These are phyloP conservation scores for Acleris cristana DNA, from an alignment of 2,888 invertebrate species.

Conservation along the genomic window DNA sequence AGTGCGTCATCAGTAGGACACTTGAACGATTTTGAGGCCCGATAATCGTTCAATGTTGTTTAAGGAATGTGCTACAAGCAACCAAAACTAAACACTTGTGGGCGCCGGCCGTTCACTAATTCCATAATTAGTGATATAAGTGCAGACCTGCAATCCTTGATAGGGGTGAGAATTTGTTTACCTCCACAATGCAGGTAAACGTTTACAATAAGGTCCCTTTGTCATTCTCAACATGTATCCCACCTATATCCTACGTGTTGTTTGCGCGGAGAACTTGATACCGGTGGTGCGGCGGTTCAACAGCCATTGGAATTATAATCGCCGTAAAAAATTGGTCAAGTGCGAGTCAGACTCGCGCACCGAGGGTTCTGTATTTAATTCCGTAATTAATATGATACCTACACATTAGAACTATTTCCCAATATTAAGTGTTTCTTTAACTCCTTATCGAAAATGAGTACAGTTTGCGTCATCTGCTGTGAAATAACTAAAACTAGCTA, in stretches of 20 bases:
- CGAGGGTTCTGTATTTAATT: too few relatives aligned
- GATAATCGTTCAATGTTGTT: not conserved
- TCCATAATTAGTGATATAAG: constrained; percentile 11
- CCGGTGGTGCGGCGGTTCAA: constrained; percentile 40
- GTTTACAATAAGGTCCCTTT: constrained; percentile 54
- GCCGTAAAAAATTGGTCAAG: constrained; percentile 39
- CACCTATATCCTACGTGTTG: constrained; percentile 46
- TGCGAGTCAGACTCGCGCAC: too few relatives aligned
- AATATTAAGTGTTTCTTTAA: too few relatives aligned
- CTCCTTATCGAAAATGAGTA: too few relatives aligned
- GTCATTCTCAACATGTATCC: constrained; percentile 66
- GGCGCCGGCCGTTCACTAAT: constrained; percentile 3
- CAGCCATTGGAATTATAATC: constrained; percentile 63
- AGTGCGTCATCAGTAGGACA: constrained; percentile 49
- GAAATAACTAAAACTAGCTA: too few relatives aligned
- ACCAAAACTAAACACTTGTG: constrained; percentile 30
- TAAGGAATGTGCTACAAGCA: not conserved
- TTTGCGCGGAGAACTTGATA: constrained; percentile 53
- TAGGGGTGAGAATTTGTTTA: constrained; percentile 50
- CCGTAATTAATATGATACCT: too few relatives aligned
- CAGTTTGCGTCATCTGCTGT: too few relatives aligned
- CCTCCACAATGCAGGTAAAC: constrained; percentile 57
- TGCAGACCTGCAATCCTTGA: constrained; percentile 44
- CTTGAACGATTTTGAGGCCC: constrained; percentile 52
- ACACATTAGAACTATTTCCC: too few relatives aligned